These are phyloP conservation scores for Dasyurus viverrinus DNA, from an alignment of 2,113 vertebrate genomes.

Conservation along the genomic window DNA sequence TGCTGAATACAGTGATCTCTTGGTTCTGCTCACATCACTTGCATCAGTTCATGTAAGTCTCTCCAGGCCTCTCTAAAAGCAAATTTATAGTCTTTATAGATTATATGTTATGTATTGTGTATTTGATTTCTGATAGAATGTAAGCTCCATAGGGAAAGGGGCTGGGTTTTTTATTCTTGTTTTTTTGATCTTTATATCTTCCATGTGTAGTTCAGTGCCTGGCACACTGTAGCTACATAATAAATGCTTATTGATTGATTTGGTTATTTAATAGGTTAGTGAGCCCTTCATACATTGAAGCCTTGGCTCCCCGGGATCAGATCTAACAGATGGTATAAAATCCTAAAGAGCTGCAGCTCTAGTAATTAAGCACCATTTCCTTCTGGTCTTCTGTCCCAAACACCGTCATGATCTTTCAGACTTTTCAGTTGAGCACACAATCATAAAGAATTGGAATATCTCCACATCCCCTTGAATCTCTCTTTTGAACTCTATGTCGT, in stretches of 20 bases:
- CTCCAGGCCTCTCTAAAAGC: too few species aligned
- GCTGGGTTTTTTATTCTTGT: background rate
- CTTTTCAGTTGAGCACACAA: background rate
- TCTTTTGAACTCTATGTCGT: background rate
- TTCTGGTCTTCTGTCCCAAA: rapidly evolving
- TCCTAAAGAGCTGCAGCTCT: background rate
- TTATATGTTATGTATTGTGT: background rate
- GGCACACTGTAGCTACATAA: background rate
- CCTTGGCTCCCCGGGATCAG: background rate
- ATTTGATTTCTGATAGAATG: background rate
- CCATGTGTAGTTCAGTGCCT: background rate
- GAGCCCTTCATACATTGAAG: background rate
- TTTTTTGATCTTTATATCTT: background rate
- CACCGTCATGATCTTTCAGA: background rate
- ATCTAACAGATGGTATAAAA: background rate
- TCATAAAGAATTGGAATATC: too few species aligned
- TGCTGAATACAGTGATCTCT: too few species aligned
- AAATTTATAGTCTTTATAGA: background rate
- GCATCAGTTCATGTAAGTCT: too few species aligned
- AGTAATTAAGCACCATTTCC: background rate
- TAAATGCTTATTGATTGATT: background rate
- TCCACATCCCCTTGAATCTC: background rate
- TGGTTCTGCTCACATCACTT: too few species aligned
- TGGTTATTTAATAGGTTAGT: background rate
- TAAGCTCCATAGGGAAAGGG: background rate